phyloP scores from a whole-genome alignment of 1,140 invertebrate species.

The Calliopsis andreniformis region DNA sequence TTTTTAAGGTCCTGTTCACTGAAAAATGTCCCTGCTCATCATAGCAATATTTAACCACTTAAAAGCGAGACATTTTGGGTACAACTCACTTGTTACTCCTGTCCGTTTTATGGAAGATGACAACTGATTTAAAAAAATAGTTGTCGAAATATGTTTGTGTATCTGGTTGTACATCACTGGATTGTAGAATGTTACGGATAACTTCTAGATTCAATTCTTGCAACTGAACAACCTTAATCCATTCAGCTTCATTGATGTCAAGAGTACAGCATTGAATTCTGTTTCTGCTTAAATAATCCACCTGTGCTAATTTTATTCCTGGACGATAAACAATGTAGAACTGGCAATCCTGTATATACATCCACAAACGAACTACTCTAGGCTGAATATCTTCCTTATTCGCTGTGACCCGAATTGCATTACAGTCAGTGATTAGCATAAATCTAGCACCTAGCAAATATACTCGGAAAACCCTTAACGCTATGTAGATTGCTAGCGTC shows the following conservation, averaged over 20 bases:
- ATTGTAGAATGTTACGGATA: too few species aligned
- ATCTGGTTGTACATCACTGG: too few species aligned
- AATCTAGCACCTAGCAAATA: constrained; percentile 3
- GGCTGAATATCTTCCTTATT: too few species aligned
- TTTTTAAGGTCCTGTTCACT: neutral
- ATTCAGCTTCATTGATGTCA: neutral
- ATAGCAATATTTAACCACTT: neutral
- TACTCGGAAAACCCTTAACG: neutral
- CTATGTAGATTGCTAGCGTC: neutral
- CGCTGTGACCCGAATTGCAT: neutral
- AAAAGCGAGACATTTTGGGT: neutral
- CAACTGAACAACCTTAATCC: neutral
- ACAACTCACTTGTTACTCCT: neutral
- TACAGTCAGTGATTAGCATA: neutral
- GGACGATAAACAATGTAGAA: neutral
- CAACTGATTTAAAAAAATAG: too few species aligned
- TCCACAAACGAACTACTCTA: too few species aligned
- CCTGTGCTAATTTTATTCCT: neutral
- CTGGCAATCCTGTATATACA: too few species aligned
- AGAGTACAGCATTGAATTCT: neutral
- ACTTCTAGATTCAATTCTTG: neutral
- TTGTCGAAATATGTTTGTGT: too few species aligned
- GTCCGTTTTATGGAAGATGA: too few species aligned
- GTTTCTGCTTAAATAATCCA: neutral
- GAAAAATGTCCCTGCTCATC: constrained; percentile 5